Percentiles rank a stretch among this genome's conserved stretches.
phyloP scores from a whole-genome alignment of 2,888 invertebrate genomes.

The Scaptomyza reducta region DNA sequence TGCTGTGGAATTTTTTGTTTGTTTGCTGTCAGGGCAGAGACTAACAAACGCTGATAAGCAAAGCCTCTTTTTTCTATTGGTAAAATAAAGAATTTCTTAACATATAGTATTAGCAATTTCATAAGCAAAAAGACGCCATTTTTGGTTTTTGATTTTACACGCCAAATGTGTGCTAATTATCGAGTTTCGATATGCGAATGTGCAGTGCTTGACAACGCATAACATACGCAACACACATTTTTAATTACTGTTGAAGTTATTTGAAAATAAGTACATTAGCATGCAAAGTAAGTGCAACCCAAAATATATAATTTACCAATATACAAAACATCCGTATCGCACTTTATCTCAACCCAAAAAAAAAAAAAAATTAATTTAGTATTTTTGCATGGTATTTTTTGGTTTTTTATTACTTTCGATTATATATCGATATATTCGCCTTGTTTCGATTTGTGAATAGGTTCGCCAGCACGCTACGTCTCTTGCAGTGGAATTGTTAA shows the following conservation, averaged over 20 bases:
- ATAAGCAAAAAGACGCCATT: slow-evolving; percentile 8
- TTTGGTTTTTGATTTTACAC: neutral
- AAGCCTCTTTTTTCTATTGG: slow-evolving; percentile 6
- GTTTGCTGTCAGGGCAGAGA: slow-evolving; percentile 78
- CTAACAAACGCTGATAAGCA: slow-evolving; percentile 36
- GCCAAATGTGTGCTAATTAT: neutral
- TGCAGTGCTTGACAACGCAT: slow-evolving; percentile 6
- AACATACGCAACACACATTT: neutral
- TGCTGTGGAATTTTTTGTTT: slow-evolving; percentile 82
- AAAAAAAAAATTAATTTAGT: neutral
- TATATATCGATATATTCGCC: slow-evolving; percentile 23
- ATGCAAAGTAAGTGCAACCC: too few species aligned
- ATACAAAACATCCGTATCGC: too few species aligned
- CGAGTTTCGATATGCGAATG: slow-evolving; percentile 8
- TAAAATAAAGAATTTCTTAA: slow-evolving; percentile 25
- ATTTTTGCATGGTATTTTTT: slow-evolving; percentile 16
- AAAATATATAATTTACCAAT: too few species aligned
- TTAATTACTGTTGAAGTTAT: too few species aligned
- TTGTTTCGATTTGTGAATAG: slow-evolving; percentile 9
- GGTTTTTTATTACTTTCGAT: neutral
- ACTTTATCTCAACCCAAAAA: neutral
- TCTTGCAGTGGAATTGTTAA: slow-evolving; percentile 3
- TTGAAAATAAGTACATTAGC: too few species aligned
- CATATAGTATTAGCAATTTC: neutral
- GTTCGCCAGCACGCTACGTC: slow-evolving; percentile 36